These are phyloP conservation scores for Strix aluco DNA, from an alignment of 2,113 vertebrate species.

Conservation along the genomic window DNA sequence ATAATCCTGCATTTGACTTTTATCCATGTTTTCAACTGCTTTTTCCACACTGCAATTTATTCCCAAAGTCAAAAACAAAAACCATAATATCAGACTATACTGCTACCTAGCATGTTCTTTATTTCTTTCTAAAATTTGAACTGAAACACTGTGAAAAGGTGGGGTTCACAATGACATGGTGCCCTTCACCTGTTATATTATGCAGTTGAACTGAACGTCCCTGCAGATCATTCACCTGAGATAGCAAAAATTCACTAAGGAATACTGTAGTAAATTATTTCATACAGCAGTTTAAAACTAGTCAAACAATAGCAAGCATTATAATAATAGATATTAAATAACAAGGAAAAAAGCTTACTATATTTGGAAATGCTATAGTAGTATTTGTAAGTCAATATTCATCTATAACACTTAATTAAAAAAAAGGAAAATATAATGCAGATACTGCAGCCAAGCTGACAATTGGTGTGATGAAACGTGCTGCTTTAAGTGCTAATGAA, in stretches of 20 bases:
- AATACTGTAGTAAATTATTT: neutral
- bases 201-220: neutral
- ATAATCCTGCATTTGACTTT: constrained; percentile 60
- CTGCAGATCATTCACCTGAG: neutral
- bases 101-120: neutral
- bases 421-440: neutral
- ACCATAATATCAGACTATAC: neutral
- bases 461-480: neutral
- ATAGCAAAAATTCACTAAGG: neutral
- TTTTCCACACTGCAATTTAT: constrained; percentile 43
- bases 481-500: constrained; percentile 18
- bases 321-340: neutral
- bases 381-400: neutral
- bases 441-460: neutral
- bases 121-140: constrained; percentile 16
- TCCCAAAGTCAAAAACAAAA: constrained; percentile 54
- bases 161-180: neutral
- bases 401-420: neutral
- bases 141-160: neutral
- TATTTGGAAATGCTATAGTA: neutral
- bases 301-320: neutral
- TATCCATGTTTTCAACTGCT: constrained; percentile 59
- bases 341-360: neutral
- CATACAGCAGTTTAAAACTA: neutral
- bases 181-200: neutral